phyloP scores from a whole-genome alignment of 2,797 vertebrate species.

The Falco biarmicus region DNA sequence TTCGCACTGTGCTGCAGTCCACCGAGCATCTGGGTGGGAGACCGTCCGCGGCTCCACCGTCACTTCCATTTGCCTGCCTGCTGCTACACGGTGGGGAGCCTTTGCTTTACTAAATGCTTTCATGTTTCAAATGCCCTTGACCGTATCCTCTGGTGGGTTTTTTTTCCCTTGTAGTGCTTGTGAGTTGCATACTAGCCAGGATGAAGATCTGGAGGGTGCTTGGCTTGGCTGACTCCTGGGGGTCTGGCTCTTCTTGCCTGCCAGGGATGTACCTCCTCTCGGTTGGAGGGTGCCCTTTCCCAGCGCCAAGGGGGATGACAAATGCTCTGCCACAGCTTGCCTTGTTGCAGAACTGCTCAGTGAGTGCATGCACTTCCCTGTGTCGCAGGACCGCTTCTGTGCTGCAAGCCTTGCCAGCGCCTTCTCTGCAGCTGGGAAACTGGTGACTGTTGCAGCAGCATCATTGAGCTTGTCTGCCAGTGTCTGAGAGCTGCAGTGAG shows the following conservation, averaged over 20 bases:
- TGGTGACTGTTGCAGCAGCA: not conserved
- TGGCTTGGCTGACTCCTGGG: not conserved
- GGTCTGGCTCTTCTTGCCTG: not conserved
- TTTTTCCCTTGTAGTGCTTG: not conserved
- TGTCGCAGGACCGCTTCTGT: not conserved
- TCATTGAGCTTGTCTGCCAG: not conserved
- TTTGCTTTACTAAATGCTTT: not conserved
- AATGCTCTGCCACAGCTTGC: not conserved
- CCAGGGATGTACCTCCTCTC: not conserved
- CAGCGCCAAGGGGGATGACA: not conserved
- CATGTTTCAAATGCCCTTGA: not conserved
- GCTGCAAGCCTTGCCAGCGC: not conserved
- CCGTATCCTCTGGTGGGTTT: not conserved
- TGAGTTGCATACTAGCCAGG: not conserved
- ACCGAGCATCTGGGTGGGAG: no score
- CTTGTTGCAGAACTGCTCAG: no score
- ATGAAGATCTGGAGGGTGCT: not conserved
- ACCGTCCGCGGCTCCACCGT: no score
- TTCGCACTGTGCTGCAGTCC: accelerated
- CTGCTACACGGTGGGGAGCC: not conserved
- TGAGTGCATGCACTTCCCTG: accelerated
- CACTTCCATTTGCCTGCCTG: not conserved
- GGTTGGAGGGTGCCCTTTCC: not conserved
- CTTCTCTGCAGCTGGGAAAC: not conserved
- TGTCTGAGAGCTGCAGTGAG: not conserved